phyloP scores from a whole-genome alignment of 2,888 invertebrate species.

The Drosophila rubida region DNA sequence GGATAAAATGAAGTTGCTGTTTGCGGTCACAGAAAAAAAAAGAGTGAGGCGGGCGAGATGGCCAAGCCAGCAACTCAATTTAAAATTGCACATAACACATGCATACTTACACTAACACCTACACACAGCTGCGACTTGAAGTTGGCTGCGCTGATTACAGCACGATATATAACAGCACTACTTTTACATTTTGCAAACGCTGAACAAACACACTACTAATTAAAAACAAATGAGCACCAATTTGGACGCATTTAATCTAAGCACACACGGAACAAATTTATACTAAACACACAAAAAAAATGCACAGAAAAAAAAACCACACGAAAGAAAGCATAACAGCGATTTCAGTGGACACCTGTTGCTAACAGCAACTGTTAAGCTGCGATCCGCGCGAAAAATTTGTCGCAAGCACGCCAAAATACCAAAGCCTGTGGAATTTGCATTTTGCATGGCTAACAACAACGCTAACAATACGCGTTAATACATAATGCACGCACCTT shows the following conservation, averaged over 20 bases:
- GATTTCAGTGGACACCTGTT: neutral
- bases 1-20: constrained; percentile 59
- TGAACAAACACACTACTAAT: neutral
- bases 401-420: neutral
- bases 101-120: neutral
- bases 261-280: neutral
- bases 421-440: neutral
- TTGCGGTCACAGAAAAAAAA: constrained; percentile 44
- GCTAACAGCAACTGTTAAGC: neutral
- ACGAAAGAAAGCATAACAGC: neutral
- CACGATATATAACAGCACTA: neutral
- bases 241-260: neutral
- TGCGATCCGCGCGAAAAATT: neutral
- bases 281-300: neutral
- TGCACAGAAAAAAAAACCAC: neutral
- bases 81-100: constrained; percentile 13
- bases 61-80: constrained; percentile 1
- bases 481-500: too few species aligned
- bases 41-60: constrained; percentile 11
- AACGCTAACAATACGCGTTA: too few species aligned
- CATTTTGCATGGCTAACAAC: neutral
- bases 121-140: constrained; percentile 10
- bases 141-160: neutral
- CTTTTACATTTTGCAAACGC: neutral
- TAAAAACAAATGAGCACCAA: neutral